Evolutionary conservation across 2,888 invertebrate species (phyloP), one percentile per base, ranked within the genome.

Genomic region (Ceramica pisi): DNA sequence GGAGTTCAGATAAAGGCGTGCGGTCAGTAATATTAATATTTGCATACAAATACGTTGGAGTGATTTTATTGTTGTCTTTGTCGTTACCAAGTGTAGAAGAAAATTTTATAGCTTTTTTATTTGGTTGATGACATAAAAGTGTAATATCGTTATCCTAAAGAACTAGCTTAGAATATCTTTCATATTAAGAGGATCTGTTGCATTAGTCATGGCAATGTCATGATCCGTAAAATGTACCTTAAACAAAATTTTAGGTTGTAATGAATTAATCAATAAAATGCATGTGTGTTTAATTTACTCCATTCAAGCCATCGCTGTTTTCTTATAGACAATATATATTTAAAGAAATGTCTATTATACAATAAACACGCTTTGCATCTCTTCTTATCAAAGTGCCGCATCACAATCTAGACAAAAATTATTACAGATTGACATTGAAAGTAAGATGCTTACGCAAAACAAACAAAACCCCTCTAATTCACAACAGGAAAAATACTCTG

Each of bases 1-100:
- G 89, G 81, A 57, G 73, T 72, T 73, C 85, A 69, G 79, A 69
- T 81, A 76, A 73, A 81, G 84, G 84, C 84, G 86, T 84, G 84
- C 86, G 86, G 87, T 87, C 79, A 75, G 80, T 78, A 84, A 89
- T 87, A 85, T 72, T 64, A 70, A 78, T 84, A 86, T 89, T 87
- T 85, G 85, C 88, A 89, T 88, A 83, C 82, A 71, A 80, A 85
- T 87, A 80, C 21, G 50, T 51, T 48, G 6, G 31, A 31, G 10
- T 57, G 59, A 67, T 75, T 59, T 61, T 67, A 65, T 51, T 53
- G 10, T 53, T 66, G 38, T 21, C 14, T 4, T 60, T 38, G 38
- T 57, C 12, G 56, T 48, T 56, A 56, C 61, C 26, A 61, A 56
- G 6, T 64, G 12, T 26, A 51, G 23, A 56, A 68, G 41, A 48